Conservation (phyloP, 2,797 vertebrate genomes). For the Takifugu rubripes region DNA sequence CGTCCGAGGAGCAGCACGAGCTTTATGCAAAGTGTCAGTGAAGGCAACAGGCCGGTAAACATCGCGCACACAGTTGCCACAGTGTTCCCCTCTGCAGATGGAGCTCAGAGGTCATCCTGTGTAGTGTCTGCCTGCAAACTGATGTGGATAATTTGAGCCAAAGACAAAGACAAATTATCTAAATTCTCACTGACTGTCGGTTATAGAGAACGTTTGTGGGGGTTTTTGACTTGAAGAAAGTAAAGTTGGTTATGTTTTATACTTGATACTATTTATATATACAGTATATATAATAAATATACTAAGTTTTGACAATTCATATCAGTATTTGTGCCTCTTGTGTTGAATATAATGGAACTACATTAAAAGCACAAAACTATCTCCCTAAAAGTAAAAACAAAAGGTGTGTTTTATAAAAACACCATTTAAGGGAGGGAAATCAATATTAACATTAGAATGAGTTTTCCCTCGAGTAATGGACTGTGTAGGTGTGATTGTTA, state of each 20-base stretch:
- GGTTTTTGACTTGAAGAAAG: conserved; percentile 19
- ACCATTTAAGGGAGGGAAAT: too few species aligned
- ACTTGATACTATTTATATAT: neutral
- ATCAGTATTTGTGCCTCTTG: too few species aligned
- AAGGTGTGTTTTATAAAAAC: too few species aligned
- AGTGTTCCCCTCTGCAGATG: conserved; percentile 29
- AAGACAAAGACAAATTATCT: conserved; percentile 59
- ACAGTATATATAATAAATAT: too few species aligned
- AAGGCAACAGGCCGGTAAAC: neutral
- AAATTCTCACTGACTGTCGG: conserved; percentile 11
- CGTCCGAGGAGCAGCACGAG: conserved; percentile 31
- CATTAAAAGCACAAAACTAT: conserved; percentile 10
- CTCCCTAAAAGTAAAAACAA: neutral
- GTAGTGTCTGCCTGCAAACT: conserved; percentile 32
- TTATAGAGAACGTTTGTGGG: conserved; percentile 7
- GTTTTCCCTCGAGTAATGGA: too few species aligned
- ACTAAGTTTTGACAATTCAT: conserved; percentile 6
- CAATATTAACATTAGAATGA: neutral
- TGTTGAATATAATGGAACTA: too few species aligned
- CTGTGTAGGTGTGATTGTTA: too few species aligned
- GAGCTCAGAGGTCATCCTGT: conserved; percentile 10
- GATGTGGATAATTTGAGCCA: conserved; percentile 51
- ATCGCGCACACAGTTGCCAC: conserved; percentile 10
- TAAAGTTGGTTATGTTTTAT: conserved; percentile 9
- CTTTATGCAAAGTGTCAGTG: conserved; percentile 46